phyloP scores from a whole-genome alignment of 1,140 invertebrate species.

The Eriosoma lanigerum region DNA sequence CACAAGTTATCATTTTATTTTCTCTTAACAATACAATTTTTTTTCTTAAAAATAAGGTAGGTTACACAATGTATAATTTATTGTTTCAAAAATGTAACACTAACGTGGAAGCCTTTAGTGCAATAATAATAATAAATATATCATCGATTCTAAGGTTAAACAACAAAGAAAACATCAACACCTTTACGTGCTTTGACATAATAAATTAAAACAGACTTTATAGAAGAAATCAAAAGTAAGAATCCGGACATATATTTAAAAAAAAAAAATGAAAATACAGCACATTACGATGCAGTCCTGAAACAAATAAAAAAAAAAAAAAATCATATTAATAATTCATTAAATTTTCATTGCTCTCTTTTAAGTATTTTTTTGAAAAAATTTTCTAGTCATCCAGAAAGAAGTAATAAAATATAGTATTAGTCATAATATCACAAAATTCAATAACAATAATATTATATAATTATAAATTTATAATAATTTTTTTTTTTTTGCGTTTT shows the following conservation, averaged over 20 bases:
- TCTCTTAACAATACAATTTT: background rate
- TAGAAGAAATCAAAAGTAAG: constrained; percentile 18
- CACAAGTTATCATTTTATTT: background rate
- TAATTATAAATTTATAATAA: too few species aligned
- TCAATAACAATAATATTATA: too few species aligned
- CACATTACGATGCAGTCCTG: constrained; percentile 49
- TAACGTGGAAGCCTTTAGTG: constrained; percentile 30
- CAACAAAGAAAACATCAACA: constrained; percentile 18
- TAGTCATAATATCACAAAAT: too few species aligned
- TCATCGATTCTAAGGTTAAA: background rate
- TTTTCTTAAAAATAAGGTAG: constrained; percentile 17
- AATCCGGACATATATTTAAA: background rate
- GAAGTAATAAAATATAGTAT: too few species aligned
- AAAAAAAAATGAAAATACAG: constrained; percentile 13
- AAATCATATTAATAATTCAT: constrained; percentile 2
- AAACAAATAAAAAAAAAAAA: constrained; percentile 12
- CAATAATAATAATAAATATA: constrained; percentile 25
- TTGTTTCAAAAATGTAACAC: background rate
- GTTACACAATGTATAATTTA: background rate
- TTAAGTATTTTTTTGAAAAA: background rate
- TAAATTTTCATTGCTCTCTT: background rate
- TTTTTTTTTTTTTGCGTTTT: too few species aligned
- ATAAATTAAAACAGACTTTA: constrained; percentile 43
- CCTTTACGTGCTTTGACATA: constrained; percentile 14
- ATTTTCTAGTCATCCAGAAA: too few species aligned